phyloP scores from a whole-genome alignment of 2,113 vertebrate genomes.

The Nanorana parkeri region DNA sequence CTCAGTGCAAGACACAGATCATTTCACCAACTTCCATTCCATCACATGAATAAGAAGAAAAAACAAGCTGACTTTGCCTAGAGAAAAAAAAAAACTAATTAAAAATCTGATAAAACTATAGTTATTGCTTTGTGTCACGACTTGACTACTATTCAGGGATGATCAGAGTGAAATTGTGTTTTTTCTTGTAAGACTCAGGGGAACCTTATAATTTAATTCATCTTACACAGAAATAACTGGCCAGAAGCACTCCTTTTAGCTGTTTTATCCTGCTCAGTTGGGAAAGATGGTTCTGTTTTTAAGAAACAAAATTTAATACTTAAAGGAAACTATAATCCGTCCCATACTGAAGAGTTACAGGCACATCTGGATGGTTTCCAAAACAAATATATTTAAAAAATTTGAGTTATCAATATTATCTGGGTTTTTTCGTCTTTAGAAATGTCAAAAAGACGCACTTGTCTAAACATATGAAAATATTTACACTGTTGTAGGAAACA shows the following conservation, averaged over 20 bases:
- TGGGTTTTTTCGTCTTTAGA: slow-evolving; percentile 20
- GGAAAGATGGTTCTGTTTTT: slow-evolving; percentile 53
- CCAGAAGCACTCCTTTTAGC: slow-evolving; percentile 42
- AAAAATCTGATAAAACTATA: slow-evolving; percentile 45
- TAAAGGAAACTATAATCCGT: slow-evolving; percentile 49
- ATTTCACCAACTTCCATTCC: slow-evolving; percentile 47
- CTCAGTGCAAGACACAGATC: slow-evolving; percentile 32
- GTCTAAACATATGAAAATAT: slow-evolving; percentile 11
- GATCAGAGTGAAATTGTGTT: slow-evolving; percentile 39
- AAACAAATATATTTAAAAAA: slow-evolving; percentile 51
- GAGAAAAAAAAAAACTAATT: slow-evolving; percentile 43
- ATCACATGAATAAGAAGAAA: slow-evolving; percentile 26
- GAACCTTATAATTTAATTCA: slow-evolving; percentile 47
- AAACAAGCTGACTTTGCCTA: slow-evolving; percentile 4
- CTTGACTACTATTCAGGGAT: slow-evolving; percentile 29
- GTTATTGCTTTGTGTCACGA: slow-evolving; percentile 21
- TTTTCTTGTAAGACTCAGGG: slow-evolving; percentile 31
- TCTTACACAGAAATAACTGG: slow-evolving; percentile 46
- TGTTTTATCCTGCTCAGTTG: slow-evolving; percentile 34
- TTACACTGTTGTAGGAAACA: slow-evolving; percentile 8
- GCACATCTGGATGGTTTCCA: slow-evolving; percentile 25
- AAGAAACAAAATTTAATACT: slow-evolving; percentile 47
- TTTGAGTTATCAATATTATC: slow-evolving; percentile 41
- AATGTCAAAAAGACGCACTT: slow-evolving; percentile 48
- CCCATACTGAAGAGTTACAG: slow-evolving; percentile 33